Evolutionary conservation across 2,888 invertebrate species (phyloP).

Genomic region (Drosophila mimetica): DNA sequence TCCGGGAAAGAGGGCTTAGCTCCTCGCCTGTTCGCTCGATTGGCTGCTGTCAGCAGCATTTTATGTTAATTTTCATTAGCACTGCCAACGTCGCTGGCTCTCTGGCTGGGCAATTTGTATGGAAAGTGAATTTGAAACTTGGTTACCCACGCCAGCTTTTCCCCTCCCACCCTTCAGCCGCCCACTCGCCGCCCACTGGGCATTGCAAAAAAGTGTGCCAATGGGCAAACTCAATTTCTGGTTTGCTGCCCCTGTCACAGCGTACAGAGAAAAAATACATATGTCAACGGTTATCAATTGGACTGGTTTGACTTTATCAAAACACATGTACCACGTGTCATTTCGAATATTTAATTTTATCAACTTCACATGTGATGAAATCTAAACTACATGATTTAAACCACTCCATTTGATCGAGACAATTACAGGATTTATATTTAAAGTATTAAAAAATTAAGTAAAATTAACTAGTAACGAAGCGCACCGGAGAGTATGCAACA

Average conservation of each 20-base stretch:
- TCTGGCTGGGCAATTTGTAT: constrained; percentile 73
- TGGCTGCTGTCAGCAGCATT: constrained; percentile 80
- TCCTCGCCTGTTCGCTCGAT: constrained; percentile 68
- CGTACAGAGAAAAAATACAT: constrained; percentile 3
- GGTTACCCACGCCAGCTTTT: constrained; percentile 45
- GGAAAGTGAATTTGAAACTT: constrained; percentile 76
- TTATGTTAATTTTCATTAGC: constrained; percentile 80
- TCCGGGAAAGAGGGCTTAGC: constrained; percentile 7
- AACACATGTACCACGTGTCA: background rate
- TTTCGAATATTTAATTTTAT: background rate
- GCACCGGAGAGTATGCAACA: no score
- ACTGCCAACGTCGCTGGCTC: constrained; percentile 66
- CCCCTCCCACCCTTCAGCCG: background rate
- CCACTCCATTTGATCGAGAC: no score
- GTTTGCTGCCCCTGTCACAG: background rate
- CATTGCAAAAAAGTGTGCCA: constrained; percentile 62
- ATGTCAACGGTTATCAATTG: background rate
- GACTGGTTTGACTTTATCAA: background rate
- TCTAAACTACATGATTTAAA: no score
- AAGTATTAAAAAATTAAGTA: no score
- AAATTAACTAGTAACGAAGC: no score
- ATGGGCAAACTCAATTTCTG: constrained; percentile 59
- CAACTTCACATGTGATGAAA: background rate
- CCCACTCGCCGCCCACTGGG: constrained; percentile 13
- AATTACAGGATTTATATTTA: no score